These are phyloP conservation scores for Campoplex capitator DNA, from an alignment of 2,888 invertebrate genomes.

Conservation along the genomic window DNA sequence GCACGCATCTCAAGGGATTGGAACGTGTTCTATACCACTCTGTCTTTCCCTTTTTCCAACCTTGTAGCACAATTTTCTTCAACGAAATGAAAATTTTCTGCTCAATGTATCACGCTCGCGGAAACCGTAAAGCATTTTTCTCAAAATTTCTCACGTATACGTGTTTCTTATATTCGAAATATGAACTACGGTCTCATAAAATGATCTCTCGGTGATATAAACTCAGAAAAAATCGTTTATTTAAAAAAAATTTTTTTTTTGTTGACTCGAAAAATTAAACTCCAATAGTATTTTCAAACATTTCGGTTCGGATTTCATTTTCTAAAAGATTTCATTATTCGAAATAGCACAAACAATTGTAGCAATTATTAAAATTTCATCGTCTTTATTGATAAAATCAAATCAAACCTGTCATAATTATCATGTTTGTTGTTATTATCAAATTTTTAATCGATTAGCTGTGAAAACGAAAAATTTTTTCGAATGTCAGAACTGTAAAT, in stretches of 20 bases:
- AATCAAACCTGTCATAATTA: too few species aligned
- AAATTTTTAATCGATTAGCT: too few species aligned
- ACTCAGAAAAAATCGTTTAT: not conserved
- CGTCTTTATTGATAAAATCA: too few species aligned
- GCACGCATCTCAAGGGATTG: conserved; percentile 39
- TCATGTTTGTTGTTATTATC: too few species aligned
- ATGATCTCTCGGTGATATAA: not conserved
- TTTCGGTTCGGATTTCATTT: not conserved
- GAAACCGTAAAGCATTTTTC: conserved; percentile 5
- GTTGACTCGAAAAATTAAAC: not conserved
- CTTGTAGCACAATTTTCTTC: conserved; percentile 33
- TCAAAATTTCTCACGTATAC: conserved; percentile 10
- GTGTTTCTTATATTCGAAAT: not conserved
- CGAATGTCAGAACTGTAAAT: too few species aligned
- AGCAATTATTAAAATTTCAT: not conserved
- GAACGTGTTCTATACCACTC: conserved; percentile 31
- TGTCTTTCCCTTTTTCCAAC: conserved; percentile 6
- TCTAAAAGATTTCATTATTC: not conserved
- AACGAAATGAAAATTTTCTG: conserved; percentile 40
- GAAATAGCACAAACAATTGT: not conserved
- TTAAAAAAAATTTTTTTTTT: not conserved
- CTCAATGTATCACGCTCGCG: conserved; percentile 31
- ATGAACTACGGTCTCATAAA: not conserved
- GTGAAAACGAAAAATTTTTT: too few species aligned
- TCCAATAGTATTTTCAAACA: not conserved